Evolutionary conservation across 2,113 vertebrate species (phyloP), one percentile per base, ranked within the genome.

Genomic region (Egretta garzetta): DNA sequence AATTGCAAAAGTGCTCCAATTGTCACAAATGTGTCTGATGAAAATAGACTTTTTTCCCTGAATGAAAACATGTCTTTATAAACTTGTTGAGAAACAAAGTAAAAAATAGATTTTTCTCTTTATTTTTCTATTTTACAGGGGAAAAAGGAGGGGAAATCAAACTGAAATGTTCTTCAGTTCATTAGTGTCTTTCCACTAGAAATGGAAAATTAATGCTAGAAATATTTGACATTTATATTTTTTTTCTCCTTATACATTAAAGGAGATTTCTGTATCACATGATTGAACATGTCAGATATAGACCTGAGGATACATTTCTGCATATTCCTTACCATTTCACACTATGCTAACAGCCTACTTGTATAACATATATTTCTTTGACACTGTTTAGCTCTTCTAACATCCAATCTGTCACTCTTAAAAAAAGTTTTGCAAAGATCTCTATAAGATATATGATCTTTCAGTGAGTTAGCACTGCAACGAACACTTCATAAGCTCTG

Each of bases 361-460:
- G 43, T 82, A 68, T 49, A 88, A 92, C 60, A 75, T 93, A 58
- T 27, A 95, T 92, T 93, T 80, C 70, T 92, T 95, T 92, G 71
- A 93, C 39, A 67, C 90, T 80, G 47, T 93, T 86, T 92, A 96
- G 59, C 70, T 91, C 77, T 87, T 94, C 81, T 84, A 90, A 85
- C 70, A 52, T 67, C 75, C 80, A 68, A 90, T 92, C 88, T 96
- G 94, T 92, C 91, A 95, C 82, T 83, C 88, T 90, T 86, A 73
- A 75, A 85, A 80, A 59, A 96, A 95, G 76, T 95, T 93, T 86
- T 93, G 49, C 39, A 77, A 90, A 94, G 86, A 73, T 88, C n/a
- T 86, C 24, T 56, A 0, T 64, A 76, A 92, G 88, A 95, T 88
- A 68, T 49, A 88, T 83, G 81, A 81, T 93, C 90, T 84, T 95